A percentile compares a stretch with the other conserved stretches of the same genome.
Evolutionary conservation across 2,797 vertebrate species (phyloP).

Genomic region (Salarias fasciatus): DNA sequence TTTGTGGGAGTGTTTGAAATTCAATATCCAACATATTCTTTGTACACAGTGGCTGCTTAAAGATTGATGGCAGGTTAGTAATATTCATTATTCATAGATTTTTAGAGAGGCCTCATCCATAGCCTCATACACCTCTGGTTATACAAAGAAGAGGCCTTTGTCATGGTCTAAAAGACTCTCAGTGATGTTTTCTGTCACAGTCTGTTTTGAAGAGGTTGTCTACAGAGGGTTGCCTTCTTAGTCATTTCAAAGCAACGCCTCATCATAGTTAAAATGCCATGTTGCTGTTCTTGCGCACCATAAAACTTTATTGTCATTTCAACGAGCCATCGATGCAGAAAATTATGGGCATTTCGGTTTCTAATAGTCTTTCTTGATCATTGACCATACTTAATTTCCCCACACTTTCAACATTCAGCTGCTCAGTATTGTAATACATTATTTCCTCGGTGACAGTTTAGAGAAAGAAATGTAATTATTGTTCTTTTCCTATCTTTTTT

Average conservation of each 20-base stretch:
- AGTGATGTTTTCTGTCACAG: slow-evolving; percentile 36
- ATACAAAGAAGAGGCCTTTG: slow-evolving; percentile 63
- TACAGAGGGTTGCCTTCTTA: slow-evolving; percentile 7
- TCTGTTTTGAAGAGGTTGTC: slow-evolving; percentile 19
- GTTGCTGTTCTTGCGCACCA: background rate
- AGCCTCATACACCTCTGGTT: slow-evolving; percentile 58
- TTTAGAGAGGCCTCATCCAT: slow-evolving; percentile 72
- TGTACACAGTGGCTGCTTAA: slow-evolving; percentile 78
- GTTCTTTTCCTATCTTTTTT: background rate
- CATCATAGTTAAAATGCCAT: slow-evolving; percentile 15
- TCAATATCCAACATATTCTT: slow-evolving; percentile 77
- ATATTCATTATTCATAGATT: slow-evolving; percentile 84
- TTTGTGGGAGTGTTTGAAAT: slow-evolving; percentile 74
- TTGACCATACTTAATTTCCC: background rate
- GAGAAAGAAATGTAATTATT: background rate
- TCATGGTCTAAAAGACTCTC: slow-evolving; percentile 47
- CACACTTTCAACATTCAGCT: background rate
- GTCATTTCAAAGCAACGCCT: slow-evolving; percentile 8
- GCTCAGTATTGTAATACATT: background rate
- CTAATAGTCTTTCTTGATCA: background rate
- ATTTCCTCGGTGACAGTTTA: background rate
- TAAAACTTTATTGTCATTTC: background rate
- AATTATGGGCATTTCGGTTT: background rate
- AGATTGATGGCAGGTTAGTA: slow-evolving; percentile 84
- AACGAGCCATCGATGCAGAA: background rate